phyloP scores from a whole-genome alignment of 1,140 invertebrate genomes.

The Drosophila obscura region DNA sequence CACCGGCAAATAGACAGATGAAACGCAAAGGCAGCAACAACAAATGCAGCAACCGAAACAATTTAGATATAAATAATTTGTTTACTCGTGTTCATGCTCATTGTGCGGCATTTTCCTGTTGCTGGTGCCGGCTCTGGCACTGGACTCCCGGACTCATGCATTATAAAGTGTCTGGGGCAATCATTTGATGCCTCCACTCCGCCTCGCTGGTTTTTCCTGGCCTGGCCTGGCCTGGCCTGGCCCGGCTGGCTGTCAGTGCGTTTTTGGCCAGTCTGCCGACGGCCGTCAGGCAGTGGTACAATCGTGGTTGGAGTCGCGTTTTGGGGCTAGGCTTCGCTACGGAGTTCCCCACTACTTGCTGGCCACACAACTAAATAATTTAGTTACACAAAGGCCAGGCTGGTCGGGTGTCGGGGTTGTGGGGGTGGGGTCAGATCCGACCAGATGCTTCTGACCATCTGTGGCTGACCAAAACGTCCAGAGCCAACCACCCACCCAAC shows the following conservation, averaged over 20 bases:
- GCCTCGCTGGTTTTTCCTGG: too few relatives aligned
- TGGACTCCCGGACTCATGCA: constrained; percentile 60
- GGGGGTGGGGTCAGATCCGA: background rate
- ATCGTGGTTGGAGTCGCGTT: constrained; percentile 35
- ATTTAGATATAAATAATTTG: constrained; percentile 83
- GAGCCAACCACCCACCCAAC: constrained; percentile 12
- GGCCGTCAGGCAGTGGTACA: constrained; percentile 28
- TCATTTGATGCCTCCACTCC: constrained; percentile 63
- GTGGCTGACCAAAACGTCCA: constrained; percentile 60
- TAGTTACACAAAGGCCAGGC: constrained; percentile 61
- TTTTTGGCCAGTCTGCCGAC: constrained; percentile 45
- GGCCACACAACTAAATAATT: constrained; percentile 77
- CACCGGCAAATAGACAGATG: constrained; percentile 52
- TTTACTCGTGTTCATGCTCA: constrained; percentile 79
- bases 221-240: too few relatives aligned
- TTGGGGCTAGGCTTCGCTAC: constrained; percentile 5
- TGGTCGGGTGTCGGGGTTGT: background rate
- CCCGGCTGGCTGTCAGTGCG: constrained; percentile 56
- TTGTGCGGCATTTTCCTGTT: constrained; percentile 67
- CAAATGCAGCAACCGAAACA: constrained; percentile 68
- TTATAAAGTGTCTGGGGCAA: constrained; percentile 81
- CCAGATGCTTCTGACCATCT: constrained; percentile 54
- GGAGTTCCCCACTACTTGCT: constrained; percentile 41
- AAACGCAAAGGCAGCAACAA: constrained; percentile 57
- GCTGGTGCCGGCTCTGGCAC: constrained; percentile 33